Conservation (phyloP, 2,113 vertebrate genomes). For the Felis chaus region DNA sequence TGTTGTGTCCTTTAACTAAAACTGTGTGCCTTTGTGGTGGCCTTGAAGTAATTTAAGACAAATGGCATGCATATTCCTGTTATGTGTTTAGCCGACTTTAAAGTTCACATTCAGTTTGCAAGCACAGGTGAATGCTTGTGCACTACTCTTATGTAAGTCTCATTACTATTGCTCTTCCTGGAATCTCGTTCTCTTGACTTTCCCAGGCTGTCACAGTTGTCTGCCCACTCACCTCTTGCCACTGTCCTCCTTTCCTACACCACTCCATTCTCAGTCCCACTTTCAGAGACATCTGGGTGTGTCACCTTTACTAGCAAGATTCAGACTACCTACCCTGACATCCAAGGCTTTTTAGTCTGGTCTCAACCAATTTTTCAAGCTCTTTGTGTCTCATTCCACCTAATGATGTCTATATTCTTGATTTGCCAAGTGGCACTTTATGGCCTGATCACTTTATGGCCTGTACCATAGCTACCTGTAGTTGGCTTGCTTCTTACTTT, state of each 20-base stretch:
- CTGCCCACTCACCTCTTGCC: neutral
- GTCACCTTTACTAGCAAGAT: neutral
- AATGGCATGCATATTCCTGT: neutral
- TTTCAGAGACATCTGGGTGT: neutral
- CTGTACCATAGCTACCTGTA: neutral
- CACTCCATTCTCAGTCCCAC: neutral
- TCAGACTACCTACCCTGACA: neutral
- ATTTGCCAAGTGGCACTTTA: neutral
- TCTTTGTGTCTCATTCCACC: neutral
- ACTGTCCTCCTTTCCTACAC: neutral
- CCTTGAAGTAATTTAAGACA: neutral
- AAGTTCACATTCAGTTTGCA: neutral
- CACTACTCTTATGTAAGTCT: neutral
- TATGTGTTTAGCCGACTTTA: neutral
- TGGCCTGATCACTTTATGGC: too few species aligned
- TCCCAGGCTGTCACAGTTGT: neutral
- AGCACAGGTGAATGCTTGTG: too few species aligned
- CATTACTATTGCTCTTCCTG: neutral
- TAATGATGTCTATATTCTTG: neutral
- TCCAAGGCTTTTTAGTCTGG: neutral
- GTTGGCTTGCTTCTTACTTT: neutral
- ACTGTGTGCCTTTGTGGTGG: neutral
- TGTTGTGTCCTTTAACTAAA: neutral
- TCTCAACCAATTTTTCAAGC: neutral
- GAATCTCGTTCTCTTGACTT: neutral